Percentiles rank a stretch among this genome's conserved stretches.
phyloP scores from a whole-genome alignment of 1,140 invertebrate genomes.

The Centruroides sculpturatus region DNA sequence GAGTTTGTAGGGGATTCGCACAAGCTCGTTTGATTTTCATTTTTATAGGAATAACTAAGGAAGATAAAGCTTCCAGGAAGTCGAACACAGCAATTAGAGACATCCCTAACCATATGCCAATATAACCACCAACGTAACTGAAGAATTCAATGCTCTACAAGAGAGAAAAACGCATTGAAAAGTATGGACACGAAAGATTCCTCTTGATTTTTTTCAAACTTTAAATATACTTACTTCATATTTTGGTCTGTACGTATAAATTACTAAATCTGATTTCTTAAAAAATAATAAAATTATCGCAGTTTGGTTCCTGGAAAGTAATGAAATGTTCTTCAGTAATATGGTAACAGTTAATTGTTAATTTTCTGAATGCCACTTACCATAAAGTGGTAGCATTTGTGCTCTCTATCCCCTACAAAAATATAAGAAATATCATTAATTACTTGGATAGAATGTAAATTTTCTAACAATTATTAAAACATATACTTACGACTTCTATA shows the following conservation, averaged over 20 bases:
- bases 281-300: not conserved
- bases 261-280: conserved; percentile 7
- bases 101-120: conserved; percentile 15
- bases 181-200: not conserved
- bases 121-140: conserved; percentile 13
- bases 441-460: too few relatives aligned
- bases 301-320: conserved; percentile 5
- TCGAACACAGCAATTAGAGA: conserved; percentile 12
- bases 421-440: too few relatives aligned
- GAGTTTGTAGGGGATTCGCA: too few relatives aligned
- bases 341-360: too few relatives aligned
- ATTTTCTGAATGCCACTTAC: too few relatives aligned
- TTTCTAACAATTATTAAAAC: too few relatives aligned
- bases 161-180: not conserved
- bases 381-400: too few relatives aligned
- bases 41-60: not conserved
- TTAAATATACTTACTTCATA: conserved; percentile 11
- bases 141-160: conserved; percentile 13
- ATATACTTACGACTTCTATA: too few relatives aligned
- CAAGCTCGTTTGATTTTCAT: too few relatives aligned
- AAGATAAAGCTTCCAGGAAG: conserved; percentile 6
- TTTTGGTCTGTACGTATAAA: conserved; percentile 13
- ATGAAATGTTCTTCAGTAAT: not conserved
- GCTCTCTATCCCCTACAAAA: too few relatives aligned
- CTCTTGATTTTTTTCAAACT: not conserved